Conservation (phyloP, 2,113 vertebrate species). For the Formicarius rufipectus region DNA sequence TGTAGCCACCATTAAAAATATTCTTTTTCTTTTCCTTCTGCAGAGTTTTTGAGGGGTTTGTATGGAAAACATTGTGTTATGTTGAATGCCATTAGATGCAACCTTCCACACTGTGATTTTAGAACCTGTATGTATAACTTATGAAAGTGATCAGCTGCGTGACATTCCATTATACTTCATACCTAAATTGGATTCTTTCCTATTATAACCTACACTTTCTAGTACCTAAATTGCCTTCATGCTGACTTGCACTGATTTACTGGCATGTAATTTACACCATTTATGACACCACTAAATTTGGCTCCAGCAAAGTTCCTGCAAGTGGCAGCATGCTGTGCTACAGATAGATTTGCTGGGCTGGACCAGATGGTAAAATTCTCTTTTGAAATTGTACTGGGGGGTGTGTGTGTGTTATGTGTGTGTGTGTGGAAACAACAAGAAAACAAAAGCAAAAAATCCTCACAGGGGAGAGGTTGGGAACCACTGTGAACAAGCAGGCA, state of each 20-base stretch:
- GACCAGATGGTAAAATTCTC: constrained; percentile 9
- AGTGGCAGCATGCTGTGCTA: neutral
- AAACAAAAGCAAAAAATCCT: neutral
- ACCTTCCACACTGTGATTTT: neutral
- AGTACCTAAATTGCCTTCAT: neutral
- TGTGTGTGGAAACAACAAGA: neutral
- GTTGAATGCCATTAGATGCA: neutral
- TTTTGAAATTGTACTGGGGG: neutral
- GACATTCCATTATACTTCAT: neutral
- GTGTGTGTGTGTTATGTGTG: neutral
- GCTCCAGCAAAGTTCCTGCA: neutral
- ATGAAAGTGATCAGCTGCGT: neutral
- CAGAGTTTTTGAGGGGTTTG: neutral
- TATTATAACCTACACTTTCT: neutral
- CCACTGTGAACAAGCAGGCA: neutral
- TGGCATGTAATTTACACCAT: neutral
- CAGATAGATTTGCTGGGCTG: neutral
- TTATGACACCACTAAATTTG: constrained; percentile 4
- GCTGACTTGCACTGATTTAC: constrained; percentile 2
- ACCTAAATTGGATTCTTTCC: neutral
- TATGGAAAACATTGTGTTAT: neutral
- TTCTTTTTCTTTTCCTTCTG: neutral
- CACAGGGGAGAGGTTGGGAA: neutral
- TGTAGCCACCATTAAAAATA: neutral
- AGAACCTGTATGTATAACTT: neutral